Conservation (phyloP, 2,888 invertebrate genomes). For the Drosophila lacicola region DNA sequence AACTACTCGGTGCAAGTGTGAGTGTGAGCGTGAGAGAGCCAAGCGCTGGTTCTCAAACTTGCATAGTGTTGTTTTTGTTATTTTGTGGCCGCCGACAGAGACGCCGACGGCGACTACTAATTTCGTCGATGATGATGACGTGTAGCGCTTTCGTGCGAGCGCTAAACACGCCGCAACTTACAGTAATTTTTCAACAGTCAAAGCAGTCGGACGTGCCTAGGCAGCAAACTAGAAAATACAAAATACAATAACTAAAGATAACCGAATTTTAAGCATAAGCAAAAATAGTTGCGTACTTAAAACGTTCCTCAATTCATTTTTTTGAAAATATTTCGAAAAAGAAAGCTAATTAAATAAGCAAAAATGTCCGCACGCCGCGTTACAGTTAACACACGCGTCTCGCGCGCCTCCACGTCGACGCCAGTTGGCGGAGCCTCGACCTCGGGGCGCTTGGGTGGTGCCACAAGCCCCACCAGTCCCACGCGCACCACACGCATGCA, state of each 20-base stretch:
- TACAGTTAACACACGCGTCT: slow-evolving; percentile 79
- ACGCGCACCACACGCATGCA: slow-evolving; percentile 95
- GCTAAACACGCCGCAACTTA: slow-evolving; percentile 58
- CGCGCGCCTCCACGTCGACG: slow-evolving; percentile 82
- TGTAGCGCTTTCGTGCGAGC: slow-evolving; percentile 70
- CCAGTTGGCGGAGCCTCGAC: slow-evolving; percentile 73
- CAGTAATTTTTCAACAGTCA: slow-evolving; percentile 78
- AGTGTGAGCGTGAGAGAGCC: slow-evolving; percentile 36
- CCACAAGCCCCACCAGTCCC: slow-evolving; percentile 91
- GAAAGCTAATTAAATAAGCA: slow-evolving; percentile 11
- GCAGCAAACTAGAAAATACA: slow-evolving; percentile 7
- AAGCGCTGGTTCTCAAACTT: not conserved
- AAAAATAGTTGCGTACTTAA: slow-evolving; percentile 37
- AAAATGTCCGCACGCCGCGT: slow-evolving; percentile 83
- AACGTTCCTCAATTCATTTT: slow-evolving; percentile 45
- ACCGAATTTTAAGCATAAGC: slow-evolving; percentile 10
- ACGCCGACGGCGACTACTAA: slow-evolving; percentile 56
- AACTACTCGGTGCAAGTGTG: slow-evolving; percentile 6
- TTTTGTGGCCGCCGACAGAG: slow-evolving; percentile 25
- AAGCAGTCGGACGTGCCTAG: slow-evolving; percentile 70
- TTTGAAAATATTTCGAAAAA: slow-evolving; percentile 6
- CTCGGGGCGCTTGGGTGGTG: slow-evolving; percentile 61
- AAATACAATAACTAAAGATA: slow-evolving; percentile 8
- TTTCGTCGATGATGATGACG: slow-evolving; percentile 80
- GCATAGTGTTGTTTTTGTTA: slow-evolving; percentile 15